Evolutionary conservation across 2,797 vertebrate species (phyloP).

Genomic region (Pachyuromys duprasi): DNA sequence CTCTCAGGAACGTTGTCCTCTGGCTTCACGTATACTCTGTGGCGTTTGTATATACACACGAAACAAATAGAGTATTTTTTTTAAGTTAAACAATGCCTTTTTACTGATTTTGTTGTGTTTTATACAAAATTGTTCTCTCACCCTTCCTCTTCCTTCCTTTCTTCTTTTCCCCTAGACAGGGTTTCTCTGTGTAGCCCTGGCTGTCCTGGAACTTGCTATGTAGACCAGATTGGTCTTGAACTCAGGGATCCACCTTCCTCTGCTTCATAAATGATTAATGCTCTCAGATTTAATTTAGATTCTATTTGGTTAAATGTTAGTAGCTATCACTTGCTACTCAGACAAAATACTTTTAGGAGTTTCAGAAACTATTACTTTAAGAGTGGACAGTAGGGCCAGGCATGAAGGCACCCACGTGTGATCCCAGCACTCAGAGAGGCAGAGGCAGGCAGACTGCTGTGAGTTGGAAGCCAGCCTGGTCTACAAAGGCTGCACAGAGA

Average conservation of each 20-base stretch:
- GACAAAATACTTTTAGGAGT: background rate
- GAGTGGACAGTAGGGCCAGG: background rate
- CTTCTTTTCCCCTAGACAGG: background rate
- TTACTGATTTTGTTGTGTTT: background rate
- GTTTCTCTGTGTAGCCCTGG: background rate
- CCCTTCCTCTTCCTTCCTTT: background rate
- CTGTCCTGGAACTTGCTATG: background rate
- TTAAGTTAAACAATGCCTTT: background rate
- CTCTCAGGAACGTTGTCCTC: background rate
- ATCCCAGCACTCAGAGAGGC: too few relatives aligned
- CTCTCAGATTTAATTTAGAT: constrained; percentile 21
- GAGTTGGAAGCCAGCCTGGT: too few relatives aligned
- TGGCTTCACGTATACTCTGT: too few relatives aligned
- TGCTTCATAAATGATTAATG: background rate
- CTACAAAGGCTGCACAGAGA: too few relatives aligned
- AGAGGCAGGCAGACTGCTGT: too few relatives aligned
- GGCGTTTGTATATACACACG: background rate
- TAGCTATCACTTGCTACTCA: background rate
- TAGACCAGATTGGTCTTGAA: background rate
- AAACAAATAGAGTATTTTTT: background rate
- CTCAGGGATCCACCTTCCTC: background rate
- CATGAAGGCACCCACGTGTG: too few relatives aligned
- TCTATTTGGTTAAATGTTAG: background rate
- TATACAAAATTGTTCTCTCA: background rate
- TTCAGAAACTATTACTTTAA: background rate